A percentile compares a stretch with the other conserved stretches of the same genome.
phyloP scores from a whole-genome alignment of 2,113 vertebrate species.

The human region DNA sequence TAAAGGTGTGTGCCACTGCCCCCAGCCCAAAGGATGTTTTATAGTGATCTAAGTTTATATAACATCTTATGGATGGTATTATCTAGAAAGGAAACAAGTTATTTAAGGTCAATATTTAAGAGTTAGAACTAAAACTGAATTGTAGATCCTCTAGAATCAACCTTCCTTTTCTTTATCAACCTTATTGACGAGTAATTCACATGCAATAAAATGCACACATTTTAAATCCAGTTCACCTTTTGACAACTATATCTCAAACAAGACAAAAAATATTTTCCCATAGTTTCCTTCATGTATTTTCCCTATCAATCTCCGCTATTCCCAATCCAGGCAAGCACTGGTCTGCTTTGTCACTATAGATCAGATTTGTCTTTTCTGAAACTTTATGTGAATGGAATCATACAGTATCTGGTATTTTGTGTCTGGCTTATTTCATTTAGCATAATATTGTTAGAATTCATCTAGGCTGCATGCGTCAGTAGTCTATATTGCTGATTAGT shows the following conservation, averaged over 20 bases:
- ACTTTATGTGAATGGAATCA: background rate
- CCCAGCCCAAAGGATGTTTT: background rate
- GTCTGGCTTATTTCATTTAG: background rate
- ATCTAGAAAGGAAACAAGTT: background rate
- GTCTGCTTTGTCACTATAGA: constrained; percentile 23
- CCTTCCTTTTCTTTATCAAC: background rate
- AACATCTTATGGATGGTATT: background rate
- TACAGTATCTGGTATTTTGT: background rate
- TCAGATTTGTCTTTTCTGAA: constrained; percentile 24
- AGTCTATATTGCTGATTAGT: background rate
- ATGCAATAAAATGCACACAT: background rate
- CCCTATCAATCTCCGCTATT: background rate
- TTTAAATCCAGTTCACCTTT: background rate
- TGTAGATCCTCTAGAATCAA: background rate
- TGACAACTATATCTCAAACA: background rate
- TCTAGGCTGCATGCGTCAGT: background rate
- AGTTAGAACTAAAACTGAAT: background rate
- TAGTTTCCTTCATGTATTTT: background rate
- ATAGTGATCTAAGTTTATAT: background rate
- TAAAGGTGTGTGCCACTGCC: no score
- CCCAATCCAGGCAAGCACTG: background rate
- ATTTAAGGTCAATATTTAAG: background rate
- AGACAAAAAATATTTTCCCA: background rate
- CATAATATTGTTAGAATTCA: background rate
- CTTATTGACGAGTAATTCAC: background rate